Percentiles rank a stretch among this genome's conserved stretches.
Evolutionary conservation across 2,888 invertebrate species (phyloP).

Genomic region (Cryptus armator): DNA sequence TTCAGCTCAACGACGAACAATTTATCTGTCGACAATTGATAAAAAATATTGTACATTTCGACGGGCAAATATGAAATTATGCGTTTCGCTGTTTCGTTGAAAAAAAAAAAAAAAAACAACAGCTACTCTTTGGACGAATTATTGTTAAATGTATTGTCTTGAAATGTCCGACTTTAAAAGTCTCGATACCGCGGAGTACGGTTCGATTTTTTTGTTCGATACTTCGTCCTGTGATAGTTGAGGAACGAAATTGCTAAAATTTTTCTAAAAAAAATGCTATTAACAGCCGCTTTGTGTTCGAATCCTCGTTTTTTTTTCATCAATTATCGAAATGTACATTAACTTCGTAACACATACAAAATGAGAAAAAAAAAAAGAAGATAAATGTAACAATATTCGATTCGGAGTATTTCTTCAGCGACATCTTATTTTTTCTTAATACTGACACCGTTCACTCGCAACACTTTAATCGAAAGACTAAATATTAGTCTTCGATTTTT

Average conservation of each 20-base stretch:
- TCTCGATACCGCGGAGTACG: constrained; percentile 14
- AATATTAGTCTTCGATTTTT: constrained; percentile 72
- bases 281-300: constrained; percentile 39
- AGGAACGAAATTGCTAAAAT: constrained; percentile 26
- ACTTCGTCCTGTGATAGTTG: constrained; percentile 9
- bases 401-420: constrained; percentile 38
- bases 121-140: constrained; percentile 24
- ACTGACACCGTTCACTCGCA: constrained; percentile 58
- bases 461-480: constrained; percentile 65
- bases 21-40: constrained; percentile 57
- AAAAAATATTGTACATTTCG: constrained; percentile 45
- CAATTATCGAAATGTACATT: constrained; percentile 64
- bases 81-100: constrained; percentile 36
- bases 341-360: constrained; percentile 45
- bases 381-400: constrained; percentile 32
- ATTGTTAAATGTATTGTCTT: constrained; percentile 47
- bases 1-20: constrained; percentile 51
- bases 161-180: constrained; percentile 21
- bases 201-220: constrained; percentile 4
- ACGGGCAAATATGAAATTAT: constrained; percentile 34
- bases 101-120: constrained; percentile 41
- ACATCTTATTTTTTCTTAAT: constrained; percentile 56
- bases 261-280: constrained; percentile 45
- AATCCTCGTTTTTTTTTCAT: constrained; percentile 31
- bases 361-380: constrained; percentile 48